Percentiles rank a stretch among this genome's conserved stretches.
Conservation (phyloP, 1,140 invertebrate species). For the Penaeus vannamei region DNA sequence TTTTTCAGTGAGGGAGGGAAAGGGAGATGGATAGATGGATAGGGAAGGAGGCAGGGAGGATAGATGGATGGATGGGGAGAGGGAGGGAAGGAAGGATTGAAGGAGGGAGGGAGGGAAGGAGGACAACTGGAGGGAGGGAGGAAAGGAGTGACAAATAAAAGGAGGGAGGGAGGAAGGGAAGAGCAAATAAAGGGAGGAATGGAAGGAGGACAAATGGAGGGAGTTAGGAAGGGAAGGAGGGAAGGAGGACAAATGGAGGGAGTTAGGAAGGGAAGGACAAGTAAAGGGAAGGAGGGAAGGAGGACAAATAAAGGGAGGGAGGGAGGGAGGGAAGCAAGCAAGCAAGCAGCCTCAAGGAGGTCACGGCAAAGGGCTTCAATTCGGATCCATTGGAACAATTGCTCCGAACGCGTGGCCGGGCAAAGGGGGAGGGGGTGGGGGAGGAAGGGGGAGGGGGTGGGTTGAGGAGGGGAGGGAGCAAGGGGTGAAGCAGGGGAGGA, state of each 20-base stretch:
- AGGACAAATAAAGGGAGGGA: neutral
- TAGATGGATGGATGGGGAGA: neutral
- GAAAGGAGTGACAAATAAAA: neutral
- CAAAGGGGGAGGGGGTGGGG: neutral
- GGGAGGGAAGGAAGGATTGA: neutral
- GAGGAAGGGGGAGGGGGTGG: no score
- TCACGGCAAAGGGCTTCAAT: no score
- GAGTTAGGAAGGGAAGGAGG: neutral
- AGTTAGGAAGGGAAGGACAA: neutral
- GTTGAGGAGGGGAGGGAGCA: slow-evolving; percentile 20
- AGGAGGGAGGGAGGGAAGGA: neutral
- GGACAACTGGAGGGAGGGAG: neutral
- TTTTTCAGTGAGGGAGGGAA: neutral
- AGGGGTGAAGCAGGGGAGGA: slow-evolving; percentile 41
- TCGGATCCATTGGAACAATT: no score
- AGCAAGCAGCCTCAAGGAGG: no score
- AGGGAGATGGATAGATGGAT: slow-evolving; percentile 21
- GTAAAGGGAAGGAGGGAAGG: neutral
- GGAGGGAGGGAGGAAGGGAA: neutral
- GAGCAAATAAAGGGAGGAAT: neutral
- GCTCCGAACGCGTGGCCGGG: no score
- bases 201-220: neutral
- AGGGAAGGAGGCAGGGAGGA: neutral
- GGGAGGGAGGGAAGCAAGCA: neutral
- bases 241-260: neutral